Percentiles rank a stretch among this genome's conserved stretches.
Evolutionary conservation across 2,113 vertebrate genomes (phyloP).

Genomic region (Bubalus kerabau): DNA sequence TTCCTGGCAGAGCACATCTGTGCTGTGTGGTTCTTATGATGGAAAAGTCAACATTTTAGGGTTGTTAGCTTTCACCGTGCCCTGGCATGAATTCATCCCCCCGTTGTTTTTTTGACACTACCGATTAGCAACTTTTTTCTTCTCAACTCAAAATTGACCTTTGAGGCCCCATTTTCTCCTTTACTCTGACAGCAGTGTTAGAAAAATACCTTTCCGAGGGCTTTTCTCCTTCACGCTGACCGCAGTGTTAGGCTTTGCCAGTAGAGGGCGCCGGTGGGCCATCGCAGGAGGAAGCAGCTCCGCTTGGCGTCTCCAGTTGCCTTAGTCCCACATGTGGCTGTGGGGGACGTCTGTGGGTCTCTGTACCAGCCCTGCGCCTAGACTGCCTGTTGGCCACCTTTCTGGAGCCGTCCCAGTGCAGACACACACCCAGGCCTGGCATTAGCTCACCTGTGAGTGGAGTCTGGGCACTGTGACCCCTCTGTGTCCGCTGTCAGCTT

Average conservation of each 20-base stretch:
- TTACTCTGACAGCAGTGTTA: fast-evolving
- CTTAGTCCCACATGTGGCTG: not conserved
- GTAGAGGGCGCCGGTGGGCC: not conserved
- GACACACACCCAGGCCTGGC: not conserved
- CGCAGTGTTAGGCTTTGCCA: not conserved
- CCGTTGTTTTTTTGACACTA: not conserved
- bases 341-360: not conserved
- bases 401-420: not conserved
- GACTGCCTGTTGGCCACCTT: too few relatives aligned
- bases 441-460: not conserved
- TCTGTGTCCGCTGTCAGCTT: not conserved
- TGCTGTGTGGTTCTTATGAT: not conserved
- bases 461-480: fast-evolving
- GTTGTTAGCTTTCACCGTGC: not conserved
- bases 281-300: not conserved
- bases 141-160: not conserved
- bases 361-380: fast-evolving
- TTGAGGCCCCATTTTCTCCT: not conserved
- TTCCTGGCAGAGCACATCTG: not conserved
- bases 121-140: not conserved
- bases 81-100: not conserved
- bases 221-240: not conserved
- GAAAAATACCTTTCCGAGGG: not conserved
- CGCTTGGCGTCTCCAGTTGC: not conserved
- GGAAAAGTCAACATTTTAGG: not conserved